Conservation (phyloP, 2,113 vertebrate genomes). For the Carettochelys insculpta region DNA sequence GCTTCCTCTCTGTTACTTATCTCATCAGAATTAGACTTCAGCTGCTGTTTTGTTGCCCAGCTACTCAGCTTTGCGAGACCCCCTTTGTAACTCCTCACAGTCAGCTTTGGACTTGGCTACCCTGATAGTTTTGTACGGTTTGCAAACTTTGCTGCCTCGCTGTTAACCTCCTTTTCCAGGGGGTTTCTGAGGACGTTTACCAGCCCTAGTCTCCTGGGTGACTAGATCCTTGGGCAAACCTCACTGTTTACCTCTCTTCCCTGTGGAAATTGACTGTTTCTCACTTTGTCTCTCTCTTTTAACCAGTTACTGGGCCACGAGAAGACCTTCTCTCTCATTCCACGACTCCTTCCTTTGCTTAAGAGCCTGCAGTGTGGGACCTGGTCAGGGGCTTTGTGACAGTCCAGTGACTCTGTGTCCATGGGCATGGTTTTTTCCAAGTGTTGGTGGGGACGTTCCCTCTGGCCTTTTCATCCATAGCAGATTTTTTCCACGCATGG, state of each 20-base stretch:
- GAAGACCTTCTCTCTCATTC: background rate
- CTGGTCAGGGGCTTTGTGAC: background rate
- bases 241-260: background rate
- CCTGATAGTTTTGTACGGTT: background rate
- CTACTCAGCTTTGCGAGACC: background rate
- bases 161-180: background rate
- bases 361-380: background rate
- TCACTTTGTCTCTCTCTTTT: too few species aligned
- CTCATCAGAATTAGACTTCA: background rate
- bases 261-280: background rate
- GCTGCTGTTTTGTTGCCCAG: background rate
- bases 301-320: background rate
- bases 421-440: too few species aligned
- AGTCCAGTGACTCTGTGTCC: too few species aligned
- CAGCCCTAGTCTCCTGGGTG: background rate
- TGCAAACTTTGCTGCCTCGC: background rate
- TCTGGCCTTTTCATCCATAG: too few species aligned
- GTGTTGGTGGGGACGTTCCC: too few species aligned
- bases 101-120: background rate
- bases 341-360: background rate
- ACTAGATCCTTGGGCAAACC: too few species aligned
- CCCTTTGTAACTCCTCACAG: background rate
- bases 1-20: too few species aligned
- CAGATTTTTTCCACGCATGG: too few species aligned
- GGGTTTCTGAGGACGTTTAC: background rate